Evolutionary conservation across 2,113 vertebrate genomes (phyloP).

Genomic region (Okapia johnstoni): DNA sequence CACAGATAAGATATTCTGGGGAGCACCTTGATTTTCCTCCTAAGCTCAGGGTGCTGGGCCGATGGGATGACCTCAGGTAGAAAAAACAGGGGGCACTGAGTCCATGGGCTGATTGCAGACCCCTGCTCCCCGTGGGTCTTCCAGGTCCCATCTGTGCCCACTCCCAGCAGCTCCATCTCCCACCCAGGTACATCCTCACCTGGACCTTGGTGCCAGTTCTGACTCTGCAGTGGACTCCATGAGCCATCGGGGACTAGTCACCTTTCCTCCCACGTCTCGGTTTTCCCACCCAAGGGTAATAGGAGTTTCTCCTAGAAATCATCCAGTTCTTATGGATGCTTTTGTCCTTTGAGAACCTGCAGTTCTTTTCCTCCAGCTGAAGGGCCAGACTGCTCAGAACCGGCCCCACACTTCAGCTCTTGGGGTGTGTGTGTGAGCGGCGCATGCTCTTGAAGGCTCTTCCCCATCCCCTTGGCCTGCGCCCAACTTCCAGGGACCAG

Average conservation of each 20-base stretch:
- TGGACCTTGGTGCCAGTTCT: too few species aligned
- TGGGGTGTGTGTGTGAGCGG: too few species aligned
- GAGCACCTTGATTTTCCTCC: neutral
- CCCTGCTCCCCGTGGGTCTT: neutral
- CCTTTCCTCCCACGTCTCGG: neutral
- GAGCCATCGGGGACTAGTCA: too few species aligned
- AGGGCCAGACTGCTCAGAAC: neutral
- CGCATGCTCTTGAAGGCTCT: neutral
- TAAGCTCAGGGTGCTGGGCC: neutral
- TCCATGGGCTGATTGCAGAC: neutral
- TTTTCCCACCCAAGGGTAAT: neutral
- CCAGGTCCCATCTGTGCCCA: neutral
- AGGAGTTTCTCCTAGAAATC: neutral
- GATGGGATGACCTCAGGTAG: neutral
- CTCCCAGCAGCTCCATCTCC: neutral
- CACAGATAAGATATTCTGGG: neutral
- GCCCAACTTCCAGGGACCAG: fast-evolving
- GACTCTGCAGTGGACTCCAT: neutral
- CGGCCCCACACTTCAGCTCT: fast-evolving
- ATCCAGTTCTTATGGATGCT: neutral
- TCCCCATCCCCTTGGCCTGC: fast-evolving
- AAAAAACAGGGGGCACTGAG: neutral
- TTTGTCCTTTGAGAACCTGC: neutral
- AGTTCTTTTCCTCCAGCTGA: fast-evolving
- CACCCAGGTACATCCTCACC: fast-evolving